Evolutionary conservation across 2,113 vertebrate genomes (phyloP).

Genomic region (Alligator mississippiensis): DNA sequence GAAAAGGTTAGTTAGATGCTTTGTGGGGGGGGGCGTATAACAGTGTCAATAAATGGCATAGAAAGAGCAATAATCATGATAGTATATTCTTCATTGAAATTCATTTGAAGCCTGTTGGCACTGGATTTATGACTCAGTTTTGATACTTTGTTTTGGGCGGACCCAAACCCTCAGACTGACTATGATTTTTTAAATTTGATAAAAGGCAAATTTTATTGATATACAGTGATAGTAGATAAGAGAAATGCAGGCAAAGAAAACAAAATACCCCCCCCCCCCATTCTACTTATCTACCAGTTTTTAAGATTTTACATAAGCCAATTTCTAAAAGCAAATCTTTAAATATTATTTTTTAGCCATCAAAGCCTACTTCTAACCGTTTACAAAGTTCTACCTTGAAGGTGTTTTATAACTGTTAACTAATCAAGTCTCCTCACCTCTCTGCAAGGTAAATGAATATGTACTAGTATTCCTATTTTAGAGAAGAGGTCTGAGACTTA

Average conservation of each 20-base stretch:
- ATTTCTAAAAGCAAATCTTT: too few relatives aligned
- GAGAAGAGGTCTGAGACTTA: constrained; percentile 35
- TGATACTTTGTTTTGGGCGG: too few relatives aligned
- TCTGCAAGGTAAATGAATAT: constrained; percentile 30
- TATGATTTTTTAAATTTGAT: too few relatives aligned
- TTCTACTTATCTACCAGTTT: too few relatives aligned
- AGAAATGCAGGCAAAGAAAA: too few relatives aligned
- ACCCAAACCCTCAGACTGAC: too few relatives aligned
- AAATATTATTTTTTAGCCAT: too few relatives aligned
- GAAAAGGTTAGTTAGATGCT: constrained; percentile 60
- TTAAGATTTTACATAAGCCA: not conserved
- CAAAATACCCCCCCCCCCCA: too few relatives aligned
- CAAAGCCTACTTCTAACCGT: not conserved
- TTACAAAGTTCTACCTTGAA: constrained; percentile 43
- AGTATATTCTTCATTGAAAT: constrained; percentile 44
- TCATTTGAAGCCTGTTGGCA: constrained; percentile 9
- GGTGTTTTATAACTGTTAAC: constrained; percentile 49
- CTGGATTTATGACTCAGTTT: too few relatives aligned
- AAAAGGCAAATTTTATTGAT: too few relatives aligned
- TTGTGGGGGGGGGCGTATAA: not conserved
- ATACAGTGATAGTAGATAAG: too few relatives aligned
- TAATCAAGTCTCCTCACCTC: constrained; percentile 61
- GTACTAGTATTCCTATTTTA: constrained; percentile 26
- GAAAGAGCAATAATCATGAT: constrained; percentile 46
- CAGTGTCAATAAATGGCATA: constrained; percentile 18